Base-by-base conservation (phyloP, 2,113 vertebrate species). In the Tapirus terrestris region DNA sequence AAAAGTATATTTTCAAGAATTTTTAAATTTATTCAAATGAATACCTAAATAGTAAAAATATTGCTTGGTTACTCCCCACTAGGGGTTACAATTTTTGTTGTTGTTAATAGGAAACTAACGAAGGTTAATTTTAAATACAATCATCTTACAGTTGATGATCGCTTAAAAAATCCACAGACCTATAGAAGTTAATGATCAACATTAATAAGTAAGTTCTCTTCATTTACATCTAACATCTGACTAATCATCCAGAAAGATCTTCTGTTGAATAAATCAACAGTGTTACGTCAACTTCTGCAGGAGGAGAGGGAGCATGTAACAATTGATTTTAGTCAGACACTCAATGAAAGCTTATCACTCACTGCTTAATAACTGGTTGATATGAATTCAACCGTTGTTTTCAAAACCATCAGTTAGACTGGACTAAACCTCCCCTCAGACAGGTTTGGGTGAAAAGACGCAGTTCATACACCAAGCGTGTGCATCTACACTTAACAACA, bases 331-430 rank as follows among this genome's bases (percentile, higher is more conserved):
- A n/a, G 53, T 85, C 83, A 92, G 82, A 80, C 83, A 73, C 93
- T 87, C 86, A 70, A 14, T 65, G 77, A 60, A 73, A 31, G 39
- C 33, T 6, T 67, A 29, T 92, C 70, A 75, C 21, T 86, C 11
- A 67, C 89, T 85, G 48, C 25, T 89, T 80, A 67, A 92, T 68
- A 92, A 92, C 29, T 39, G 76, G 36, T 20, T 45, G 67, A 61
- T 97, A n/a, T 86, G 65, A 84, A 92, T 80, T 91, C 86, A 83
- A 51, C 61, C 68, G 36, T n/a, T 89, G 16, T 88, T 89, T 88
- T 56, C n/a, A 90, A 91, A 96, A 84, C 31, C 77, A 63, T 60
- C 67, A 56, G 31, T 65, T 17, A 65, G 39, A 79, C 65, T 51
- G 48, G 36, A 79, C 36, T 60, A 67, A n/a, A 61, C 1, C 5